Evolutionary conservation across 2,113 vertebrate species (phyloP), one percentile per base, ranked within the genome.

Genomic region (Lophotis ruficrista): DNA sequence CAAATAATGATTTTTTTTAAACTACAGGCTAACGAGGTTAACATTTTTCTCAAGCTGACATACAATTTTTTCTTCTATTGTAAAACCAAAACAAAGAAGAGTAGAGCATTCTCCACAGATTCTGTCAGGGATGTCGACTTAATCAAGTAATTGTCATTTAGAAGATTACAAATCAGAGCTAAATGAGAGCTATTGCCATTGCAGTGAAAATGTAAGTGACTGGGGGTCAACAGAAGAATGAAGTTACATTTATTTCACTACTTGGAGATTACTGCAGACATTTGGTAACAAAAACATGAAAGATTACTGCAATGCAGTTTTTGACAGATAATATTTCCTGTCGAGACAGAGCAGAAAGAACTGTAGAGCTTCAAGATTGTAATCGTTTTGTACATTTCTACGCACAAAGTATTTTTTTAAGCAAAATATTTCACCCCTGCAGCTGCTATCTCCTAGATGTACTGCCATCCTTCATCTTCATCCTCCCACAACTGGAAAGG

Each of bases 381-480:
- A 96, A 96, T 95, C 6, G 0, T 87, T 96, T 93, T 0, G 2
- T 94, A 96, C 86, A 75, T 95, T 93, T 77, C 91, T 88, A 91
- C 0, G 2, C 66, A 93, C 82, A 93, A 91, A 95, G 90, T 96
- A 83, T 81, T 94, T 94, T 87, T 94, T 92, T 58, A 95, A 94
- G 94, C 86, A 94, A 96, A 96, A 89, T 91, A 94, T 96, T 96
- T 97, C 96, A 93, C 89, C 94, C 95, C 96, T 95, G 89, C 80
- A 96, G 96, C 92, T 95, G 81, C 65, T 89, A 45, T 87, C 80
- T 93, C 89, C 94, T 77, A 91, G 86, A 95, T 89, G 73, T 87
- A 82, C 86, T 94, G 94, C 89, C 94, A 96, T 86, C 65, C 92
- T 87, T 93, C 88, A 92, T 95, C 90, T 94, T 81, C 90, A 76